phyloP scores from a whole-genome alignment of 2,888 invertebrate species.

The Apocheima hispidaria region DNA sequence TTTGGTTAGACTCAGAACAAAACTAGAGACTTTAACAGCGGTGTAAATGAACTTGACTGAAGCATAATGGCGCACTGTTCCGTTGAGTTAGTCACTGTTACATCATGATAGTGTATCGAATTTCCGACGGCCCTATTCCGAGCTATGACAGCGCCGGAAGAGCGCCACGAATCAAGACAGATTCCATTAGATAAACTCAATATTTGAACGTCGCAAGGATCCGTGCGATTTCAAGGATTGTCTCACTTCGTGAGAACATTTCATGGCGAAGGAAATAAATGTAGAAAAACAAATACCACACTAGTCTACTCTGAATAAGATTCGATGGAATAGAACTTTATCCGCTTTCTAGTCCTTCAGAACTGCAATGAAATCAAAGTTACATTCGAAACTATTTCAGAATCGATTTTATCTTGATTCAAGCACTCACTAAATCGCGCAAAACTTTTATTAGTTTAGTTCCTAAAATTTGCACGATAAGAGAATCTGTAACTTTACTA shows the following conservation, averaged over 20 bases:
- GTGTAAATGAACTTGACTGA: slow-evolving; percentile 15
- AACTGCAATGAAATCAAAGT: too few relatives aligned
- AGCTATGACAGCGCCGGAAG: slow-evolving; percentile 19
- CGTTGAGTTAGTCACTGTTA: slow-evolving; percentile 20
- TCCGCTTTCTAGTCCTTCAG: too few relatives aligned
- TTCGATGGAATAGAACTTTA: too few relatives aligned
- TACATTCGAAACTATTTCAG: too few relatives aligned
- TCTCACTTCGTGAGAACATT: slow-evolving; percentile 15
- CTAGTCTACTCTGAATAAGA: too few relatives aligned
- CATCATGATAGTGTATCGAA: slow-evolving; percentile 29
- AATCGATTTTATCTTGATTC: too few relatives aligned
- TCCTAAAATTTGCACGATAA: too few relatives aligned
- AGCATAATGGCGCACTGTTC: slow-evolving; percentile 21
- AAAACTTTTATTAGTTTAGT: too few relatives aligned
- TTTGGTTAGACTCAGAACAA: neutral
- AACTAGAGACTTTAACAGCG: slow-evolving; percentile 1
- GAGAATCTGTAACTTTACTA: too few relatives aligned
- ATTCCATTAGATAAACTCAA: slow-evolving; percentile 53
- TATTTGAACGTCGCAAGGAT: slow-evolving; percentile 48
- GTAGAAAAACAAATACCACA: too few relatives aligned
- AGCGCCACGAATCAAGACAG: slow-evolving; percentile 27
- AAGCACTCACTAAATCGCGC: too few relatives aligned
- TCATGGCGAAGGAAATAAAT: neutral
- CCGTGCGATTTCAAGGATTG: slow-evolving; percentile 22
- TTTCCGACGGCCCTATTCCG: slow-evolving; percentile 25